Evolutionary conservation across 2,113 vertebrate species (phyloP).

Genomic region (Irena cyanogastra): DNA sequence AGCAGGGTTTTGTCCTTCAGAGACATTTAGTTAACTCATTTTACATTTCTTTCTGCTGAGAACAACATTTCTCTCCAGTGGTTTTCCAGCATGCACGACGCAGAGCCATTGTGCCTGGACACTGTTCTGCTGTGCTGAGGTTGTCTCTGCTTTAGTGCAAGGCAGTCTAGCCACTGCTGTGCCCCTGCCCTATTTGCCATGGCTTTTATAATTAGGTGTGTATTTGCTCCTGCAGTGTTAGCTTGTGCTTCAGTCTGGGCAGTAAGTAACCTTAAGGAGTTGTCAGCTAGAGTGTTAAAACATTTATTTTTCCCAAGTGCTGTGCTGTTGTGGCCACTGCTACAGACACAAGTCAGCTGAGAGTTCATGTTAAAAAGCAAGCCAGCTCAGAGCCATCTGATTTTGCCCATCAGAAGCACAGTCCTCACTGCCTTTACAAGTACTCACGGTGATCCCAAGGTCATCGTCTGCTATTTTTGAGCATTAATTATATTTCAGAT

Average conservation of each 20-base stretch:
- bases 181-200: background rate
- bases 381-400: background rate
- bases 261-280: background rate
- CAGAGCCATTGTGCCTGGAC: background rate
- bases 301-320: background rate
- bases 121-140: background rate
- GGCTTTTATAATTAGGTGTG: conserved; percentile 10
- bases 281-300: background rate
- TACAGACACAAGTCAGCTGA: background rate
- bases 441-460: background rate
- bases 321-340: background rate
- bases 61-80: background rate
- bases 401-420: background rate
- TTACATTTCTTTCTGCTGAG: conserved; percentile 20
- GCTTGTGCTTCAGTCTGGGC: background rate
- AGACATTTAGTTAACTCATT: background rate
- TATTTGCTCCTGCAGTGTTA: conserved; percentile 22
- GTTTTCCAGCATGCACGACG: accelerated
- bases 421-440: background rate
- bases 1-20: conserved; percentile 9
- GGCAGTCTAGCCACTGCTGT: background rate
- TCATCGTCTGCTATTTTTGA: background rate
- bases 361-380: background rate
- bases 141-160: background rate
- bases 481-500: background rate